Evolutionary conservation across 2,797 vertebrate species (phyloP).

Genomic region (Picus viridis): DNA sequence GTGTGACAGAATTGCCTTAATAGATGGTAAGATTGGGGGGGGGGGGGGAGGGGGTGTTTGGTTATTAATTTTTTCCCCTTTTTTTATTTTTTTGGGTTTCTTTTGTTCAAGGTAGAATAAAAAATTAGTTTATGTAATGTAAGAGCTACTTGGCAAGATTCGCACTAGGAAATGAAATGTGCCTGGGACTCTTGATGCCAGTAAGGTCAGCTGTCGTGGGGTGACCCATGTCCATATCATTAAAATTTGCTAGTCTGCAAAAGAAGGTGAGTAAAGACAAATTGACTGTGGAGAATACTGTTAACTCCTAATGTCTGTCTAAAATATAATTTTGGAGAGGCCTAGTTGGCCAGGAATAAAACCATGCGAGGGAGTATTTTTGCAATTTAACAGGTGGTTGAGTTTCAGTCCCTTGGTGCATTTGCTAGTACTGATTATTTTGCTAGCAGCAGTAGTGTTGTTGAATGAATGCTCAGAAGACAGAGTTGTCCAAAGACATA

Average conservation of each 20-base stretch:
- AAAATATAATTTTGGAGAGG: background rate
- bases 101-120: background rate
- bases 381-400: background rate
- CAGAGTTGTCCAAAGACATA: background rate
- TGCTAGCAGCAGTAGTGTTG: background rate
- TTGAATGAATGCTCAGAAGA: background rate
- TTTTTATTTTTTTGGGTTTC: background rate
- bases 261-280: background rate
- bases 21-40: background rate
- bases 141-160: slow-evolving; percentile 14
- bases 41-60: background rate
- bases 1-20: background rate
- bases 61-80: no score
- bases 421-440: background rate
- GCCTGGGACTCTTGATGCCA: background rate
- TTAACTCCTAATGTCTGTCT: background rate
- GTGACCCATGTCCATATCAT: background rate
- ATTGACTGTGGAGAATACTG: background rate
- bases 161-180: slow-evolving; percentile 46
- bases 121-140: slow-evolving; percentile 32
- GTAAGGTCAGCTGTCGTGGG: background rate
- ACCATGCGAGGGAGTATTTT: background rate
- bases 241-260: background rate
- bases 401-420: background rate
- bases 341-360: background rate